These are phyloP conservation scores for Choloepus hoffmanni DNA, from an alignment of 2,113 vertebrate species.

Conservation along the genomic window DNA sequence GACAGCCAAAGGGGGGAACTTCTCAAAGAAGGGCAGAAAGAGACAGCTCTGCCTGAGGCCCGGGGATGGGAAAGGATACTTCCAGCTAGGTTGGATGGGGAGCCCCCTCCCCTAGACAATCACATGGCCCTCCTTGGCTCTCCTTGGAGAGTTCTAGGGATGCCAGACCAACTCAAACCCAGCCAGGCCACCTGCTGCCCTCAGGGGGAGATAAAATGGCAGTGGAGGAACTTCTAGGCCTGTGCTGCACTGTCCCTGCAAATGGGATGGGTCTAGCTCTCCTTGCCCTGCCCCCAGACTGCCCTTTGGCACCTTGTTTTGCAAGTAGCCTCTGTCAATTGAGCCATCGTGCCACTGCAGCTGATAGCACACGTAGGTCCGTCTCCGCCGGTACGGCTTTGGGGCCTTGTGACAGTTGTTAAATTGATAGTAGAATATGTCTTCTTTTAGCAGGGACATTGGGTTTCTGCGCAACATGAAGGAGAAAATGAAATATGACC, in stretches of 20 bases:
- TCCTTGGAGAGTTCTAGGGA: background rate
- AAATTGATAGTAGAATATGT: slow-evolving; percentile 1
- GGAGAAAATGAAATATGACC: background rate
- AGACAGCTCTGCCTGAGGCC: no score
- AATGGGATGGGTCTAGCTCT: fast-evolving
- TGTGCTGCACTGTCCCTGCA: background rate
- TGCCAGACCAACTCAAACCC: background rate
- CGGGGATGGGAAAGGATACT: no score
- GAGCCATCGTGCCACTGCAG: fast-evolving
- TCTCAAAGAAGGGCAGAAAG: no score
- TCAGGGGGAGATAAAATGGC: background rate
- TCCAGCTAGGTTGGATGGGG: background rate
- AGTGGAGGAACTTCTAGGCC: background rate
- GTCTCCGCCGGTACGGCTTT: background rate
- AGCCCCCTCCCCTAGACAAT: background rate
- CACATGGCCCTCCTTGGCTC: background rate
- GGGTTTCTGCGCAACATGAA: background rate
- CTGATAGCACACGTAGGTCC: slow-evolving; percentile 67
- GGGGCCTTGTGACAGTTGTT: background rate
- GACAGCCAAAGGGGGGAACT: no score
- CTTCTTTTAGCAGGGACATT: background rate
- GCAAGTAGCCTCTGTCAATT: background rate
- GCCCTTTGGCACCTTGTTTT: slow-evolving; percentile 28
- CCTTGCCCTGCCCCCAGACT: background rate
- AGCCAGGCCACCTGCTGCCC: no score